Evolutionary conservation across 2,797 vertebrate genomes (phyloP).

Genomic region (Parauchenoglanis ngamensis): DNA sequence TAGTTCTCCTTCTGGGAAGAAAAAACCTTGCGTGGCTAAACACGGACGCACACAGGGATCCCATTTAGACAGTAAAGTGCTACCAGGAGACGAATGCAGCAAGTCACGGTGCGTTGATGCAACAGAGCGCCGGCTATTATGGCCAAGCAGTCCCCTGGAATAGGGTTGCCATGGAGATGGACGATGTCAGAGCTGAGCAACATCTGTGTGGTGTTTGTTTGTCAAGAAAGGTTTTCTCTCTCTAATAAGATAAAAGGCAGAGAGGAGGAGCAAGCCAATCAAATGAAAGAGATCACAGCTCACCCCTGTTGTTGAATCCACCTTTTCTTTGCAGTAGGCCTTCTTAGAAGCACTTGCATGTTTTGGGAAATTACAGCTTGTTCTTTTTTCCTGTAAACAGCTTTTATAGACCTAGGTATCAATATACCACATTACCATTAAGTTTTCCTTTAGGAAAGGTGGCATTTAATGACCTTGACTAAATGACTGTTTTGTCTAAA

Average conservation of each 20-base stretch:
- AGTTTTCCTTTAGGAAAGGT: neutral
- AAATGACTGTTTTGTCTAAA: neutral
- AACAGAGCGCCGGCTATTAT: conserved; percentile 75
- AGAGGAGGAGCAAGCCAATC: conserved; percentile 18
- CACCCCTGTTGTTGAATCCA: conserved; percentile 10
- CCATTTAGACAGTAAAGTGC: conserved; percentile 63
- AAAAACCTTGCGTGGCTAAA: conserved; percentile 21
- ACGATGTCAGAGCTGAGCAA: conserved; percentile 78
- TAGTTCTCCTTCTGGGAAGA: conserved; percentile 26
- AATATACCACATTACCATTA: neutral
- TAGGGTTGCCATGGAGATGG: conserved; percentile 83
- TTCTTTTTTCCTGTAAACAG: conserved; percentile 3
- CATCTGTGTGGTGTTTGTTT: conserved; percentile 77
- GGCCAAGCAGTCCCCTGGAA: conserved; percentile 62
- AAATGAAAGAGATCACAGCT: conserved; percentile 31
- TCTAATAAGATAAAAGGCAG: conserved; percentile 48
- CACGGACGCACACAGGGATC: conserved; percentile 69
- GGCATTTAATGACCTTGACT: conserved; percentile 9
- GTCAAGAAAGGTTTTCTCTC: conserved; percentile 67
- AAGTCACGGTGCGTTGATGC: conserved; percentile 64
- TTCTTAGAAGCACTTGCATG: neutral
- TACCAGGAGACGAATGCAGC: conserved; percentile 53
- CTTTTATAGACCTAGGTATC: neutral
- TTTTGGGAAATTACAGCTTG: conserved; percentile 9
- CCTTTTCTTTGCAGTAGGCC: neutral